phyloP scores from a whole-genome alignment of 2,797 vertebrate genomes.

The Yasuhikotakia modesta region DNA sequence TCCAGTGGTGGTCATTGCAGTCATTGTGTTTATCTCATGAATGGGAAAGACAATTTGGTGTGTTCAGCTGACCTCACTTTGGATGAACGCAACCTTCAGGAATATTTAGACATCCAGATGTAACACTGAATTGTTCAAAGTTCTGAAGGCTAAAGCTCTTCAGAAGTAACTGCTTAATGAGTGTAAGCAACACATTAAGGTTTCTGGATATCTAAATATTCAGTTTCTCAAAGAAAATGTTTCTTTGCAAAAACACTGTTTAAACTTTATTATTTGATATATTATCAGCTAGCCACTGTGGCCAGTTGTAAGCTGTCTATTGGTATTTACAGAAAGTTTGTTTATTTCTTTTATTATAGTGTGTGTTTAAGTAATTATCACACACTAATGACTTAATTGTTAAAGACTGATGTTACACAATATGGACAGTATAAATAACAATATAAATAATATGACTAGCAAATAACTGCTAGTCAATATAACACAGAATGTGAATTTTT shows the following conservation, averaged over 20 bases:
- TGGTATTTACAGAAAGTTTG: constrained; percentile 6
- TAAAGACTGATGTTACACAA: constrained; percentile 28
- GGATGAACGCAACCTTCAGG: constrained; percentile 33
- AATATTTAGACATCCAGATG: constrained; percentile 41
- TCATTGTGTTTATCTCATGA: constrained; percentile 45
- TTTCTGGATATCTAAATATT: constrained; percentile 2
- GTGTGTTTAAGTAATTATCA: constrained; percentile 37
- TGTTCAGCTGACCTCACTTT: constrained; percentile 43
- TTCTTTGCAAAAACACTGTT: background rate
- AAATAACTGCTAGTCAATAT: constrained; percentile 46
- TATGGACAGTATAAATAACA: constrained; percentile 29
- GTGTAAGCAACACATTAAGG: background rate
- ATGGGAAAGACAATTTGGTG: constrained; percentile 45
- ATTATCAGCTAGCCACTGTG: background rate
- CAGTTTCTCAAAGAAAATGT: background rate
- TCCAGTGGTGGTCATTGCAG: constrained; percentile 69
- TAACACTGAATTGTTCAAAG: background rate
- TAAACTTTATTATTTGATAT: background rate
- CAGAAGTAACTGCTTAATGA: background rate
- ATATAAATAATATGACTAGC: constrained; percentile 4
- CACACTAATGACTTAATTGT: constrained; percentile 34
- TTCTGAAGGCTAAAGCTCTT: background rate
- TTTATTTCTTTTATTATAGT: constrained; percentile 35
- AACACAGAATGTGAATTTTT: constrained; percentile 59
- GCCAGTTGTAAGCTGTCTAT: background rate